These are phyloP conservation scores for Acrossocheilus fasciatus DNA, from an alignment of 2,797 vertebrate species.

Conservation along the genomic window DNA sequence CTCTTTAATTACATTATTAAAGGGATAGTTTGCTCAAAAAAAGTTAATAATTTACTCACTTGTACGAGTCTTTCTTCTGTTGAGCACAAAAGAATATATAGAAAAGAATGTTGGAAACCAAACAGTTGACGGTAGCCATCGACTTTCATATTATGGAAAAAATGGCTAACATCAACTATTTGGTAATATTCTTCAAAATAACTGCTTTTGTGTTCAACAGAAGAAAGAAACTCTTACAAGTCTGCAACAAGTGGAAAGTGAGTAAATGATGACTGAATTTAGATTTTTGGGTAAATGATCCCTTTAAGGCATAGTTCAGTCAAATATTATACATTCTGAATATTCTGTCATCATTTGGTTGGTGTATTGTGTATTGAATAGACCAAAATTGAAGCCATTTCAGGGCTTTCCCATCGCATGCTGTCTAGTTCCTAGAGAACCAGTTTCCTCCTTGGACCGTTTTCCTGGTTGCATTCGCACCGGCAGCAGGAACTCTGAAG, in stretches of 20 bases:
- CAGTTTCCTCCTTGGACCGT: no score
- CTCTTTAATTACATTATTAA: not conserved
- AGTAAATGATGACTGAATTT: not conserved
- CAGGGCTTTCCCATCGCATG: not conserved
- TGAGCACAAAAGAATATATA: not conserved
- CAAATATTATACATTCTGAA: not conserved
- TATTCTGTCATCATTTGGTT: not conserved
- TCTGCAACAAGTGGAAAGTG: no score
- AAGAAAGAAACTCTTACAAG: no score
- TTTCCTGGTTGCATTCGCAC: no score
- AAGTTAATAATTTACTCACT: not conserved
- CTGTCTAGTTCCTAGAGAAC: no score
- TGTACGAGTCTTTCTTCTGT: not conserved
- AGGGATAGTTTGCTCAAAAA: no score
- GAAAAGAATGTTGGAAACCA: not conserved
- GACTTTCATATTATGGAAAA: not conserved
- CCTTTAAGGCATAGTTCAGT: not conserved
- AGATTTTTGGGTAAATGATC: no score
- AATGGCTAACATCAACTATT: no score
- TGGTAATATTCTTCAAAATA: no score
- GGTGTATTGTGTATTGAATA: not conserved
- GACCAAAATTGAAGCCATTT: not conserved
- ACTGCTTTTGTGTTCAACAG: no score
- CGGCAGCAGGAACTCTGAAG: no score
- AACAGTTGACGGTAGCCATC: not conserved